Evolutionary conservation across 1,140 invertebrate species (phyloP).

Genomic region (Tigriopus japonicus): DNA sequence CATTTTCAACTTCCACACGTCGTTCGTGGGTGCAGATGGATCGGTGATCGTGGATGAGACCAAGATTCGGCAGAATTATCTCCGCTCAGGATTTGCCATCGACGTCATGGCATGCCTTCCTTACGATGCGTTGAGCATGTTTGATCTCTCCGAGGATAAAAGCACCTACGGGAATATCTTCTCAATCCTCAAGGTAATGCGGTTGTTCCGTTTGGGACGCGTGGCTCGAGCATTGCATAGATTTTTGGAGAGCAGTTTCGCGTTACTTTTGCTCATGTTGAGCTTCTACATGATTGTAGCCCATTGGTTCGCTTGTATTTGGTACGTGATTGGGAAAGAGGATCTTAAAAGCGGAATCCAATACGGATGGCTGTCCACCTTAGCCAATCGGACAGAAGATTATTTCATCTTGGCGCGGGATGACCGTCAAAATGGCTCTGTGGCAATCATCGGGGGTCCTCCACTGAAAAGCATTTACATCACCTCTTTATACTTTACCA

Average conservation of each 20-base stretch:
- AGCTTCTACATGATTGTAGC: conserved; percentile 26
- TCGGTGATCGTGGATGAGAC: conserved; percentile 28
- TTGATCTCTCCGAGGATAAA: conserved; percentile 36
- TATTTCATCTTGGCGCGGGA: neutral
- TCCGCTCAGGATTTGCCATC: conserved; percentile 42
- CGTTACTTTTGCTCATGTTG: conserved; percentile 32
- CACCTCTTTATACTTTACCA: conserved; percentile 34
- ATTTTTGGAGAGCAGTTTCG: conserved; percentile 37
- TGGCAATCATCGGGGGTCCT: conserved; percentile 13
- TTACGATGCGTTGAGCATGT: conserved; percentile 44
- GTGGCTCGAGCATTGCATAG: conserved; percentile 33
- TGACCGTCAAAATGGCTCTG: neutral
- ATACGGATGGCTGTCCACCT: conserved; percentile 23
- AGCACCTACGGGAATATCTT: conserved; percentile 28
- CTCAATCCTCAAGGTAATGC: conserved; percentile 35
- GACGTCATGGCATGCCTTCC: conserved; percentile 41
- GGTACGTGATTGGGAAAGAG: conserved; percentile 23
- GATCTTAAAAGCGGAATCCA: conserved; percentile 22
- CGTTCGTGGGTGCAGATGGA: conserved; percentile 34
- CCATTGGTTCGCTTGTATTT: conserved; percentile 32
- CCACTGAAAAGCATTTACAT: conserved; percentile 24
- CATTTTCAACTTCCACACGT: conserved; percentile 38
- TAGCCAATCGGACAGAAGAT: conserved; percentile 8
- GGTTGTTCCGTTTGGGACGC: conserved; percentile 30
- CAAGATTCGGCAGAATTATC: conserved; percentile 33